Conservation (phyloP, 2,888 invertebrate species). For the Lochmaea crataegi region DNA sequence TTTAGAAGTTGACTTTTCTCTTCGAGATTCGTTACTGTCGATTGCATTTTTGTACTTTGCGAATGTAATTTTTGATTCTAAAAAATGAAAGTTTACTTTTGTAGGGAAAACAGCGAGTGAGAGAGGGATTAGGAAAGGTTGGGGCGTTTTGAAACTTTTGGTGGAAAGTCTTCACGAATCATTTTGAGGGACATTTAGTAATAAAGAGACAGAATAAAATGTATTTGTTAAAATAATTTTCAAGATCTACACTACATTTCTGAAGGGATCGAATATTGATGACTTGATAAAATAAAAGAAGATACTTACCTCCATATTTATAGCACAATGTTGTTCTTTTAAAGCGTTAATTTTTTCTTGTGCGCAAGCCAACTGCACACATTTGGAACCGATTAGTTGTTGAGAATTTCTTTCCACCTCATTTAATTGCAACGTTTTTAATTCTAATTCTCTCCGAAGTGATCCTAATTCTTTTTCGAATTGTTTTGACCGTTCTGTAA, state of each 20-base stretch:
- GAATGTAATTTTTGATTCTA: conserved; percentile 59
- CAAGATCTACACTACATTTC: not conserved
- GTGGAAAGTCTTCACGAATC: no score
- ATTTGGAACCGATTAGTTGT: conserved; percentile 49
- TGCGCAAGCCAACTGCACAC: conserved; percentile 49
- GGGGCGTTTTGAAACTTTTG: no score
- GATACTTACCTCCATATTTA: conserved; percentile 55
- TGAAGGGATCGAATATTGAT: not conserved
- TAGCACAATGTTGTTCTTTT: conserved; percentile 53
- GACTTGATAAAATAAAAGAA: no score
- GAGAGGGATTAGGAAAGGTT: no score
- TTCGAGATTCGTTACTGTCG: conserved; percentile 50
- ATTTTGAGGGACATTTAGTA: no score
- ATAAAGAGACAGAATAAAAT: no score
- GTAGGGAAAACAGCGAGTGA: no score
- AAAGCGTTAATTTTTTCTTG: conserved; percentile 57
- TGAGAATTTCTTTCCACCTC: conserved; percentile 49
- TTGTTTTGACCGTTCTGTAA: conserved; percentile 45
- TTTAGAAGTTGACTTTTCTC: conserved; percentile 54
- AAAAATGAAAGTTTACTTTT: conserved; percentile 31
- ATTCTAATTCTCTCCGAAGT: conserved; percentile 49
- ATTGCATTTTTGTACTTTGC: conserved; percentile 53
- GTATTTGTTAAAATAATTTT: no score
- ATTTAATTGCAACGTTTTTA: conserved; percentile 48
- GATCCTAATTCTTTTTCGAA: conserved; percentile 50